phyloP scores from a whole-genome alignment of 2,888 invertebrate species.

The Harmothoe impar region DNA sequence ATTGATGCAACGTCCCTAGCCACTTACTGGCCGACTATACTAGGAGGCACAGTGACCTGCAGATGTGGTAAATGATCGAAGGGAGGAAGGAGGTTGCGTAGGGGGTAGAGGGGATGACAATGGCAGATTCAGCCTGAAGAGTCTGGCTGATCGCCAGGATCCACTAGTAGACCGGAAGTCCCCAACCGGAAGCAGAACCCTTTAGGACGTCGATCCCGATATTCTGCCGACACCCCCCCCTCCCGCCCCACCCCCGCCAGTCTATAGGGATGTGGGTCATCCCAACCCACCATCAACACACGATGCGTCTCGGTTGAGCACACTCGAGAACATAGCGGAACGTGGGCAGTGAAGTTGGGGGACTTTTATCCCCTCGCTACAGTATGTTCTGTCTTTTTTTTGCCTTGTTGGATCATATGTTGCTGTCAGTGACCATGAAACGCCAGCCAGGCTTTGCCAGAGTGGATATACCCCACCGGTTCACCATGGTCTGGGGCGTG shows the following conservation, averaged over 20 bases:
- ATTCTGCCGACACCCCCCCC: not conserved
- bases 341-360: not conserved
- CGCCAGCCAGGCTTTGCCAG: conserved; percentile 4
- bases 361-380: not conserved
- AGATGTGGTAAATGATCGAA: too few relatives aligned
- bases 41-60: too few relatives aligned
- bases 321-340: not conserved
- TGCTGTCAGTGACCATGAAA: not conserved
- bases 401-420: not conserved
- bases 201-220: not conserved
- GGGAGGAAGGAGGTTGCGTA: too few relatives aligned
- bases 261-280: not conserved
- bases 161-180: not conserved
- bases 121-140: not conserved
- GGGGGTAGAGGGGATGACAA: too few relatives aligned
- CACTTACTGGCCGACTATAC: too few relatives aligned
- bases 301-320: not conserved
- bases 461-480: conserved; percentile 23
- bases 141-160: not conserved
- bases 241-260: not conserved
- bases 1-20: too few relatives aligned
- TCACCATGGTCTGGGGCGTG: conserved; percentile 29
- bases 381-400: not conserved
- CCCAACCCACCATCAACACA: too few relatives aligned
- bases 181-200: not conserved